These are phyloP conservation scores for Lepidothrix coronata DNA, from an alignment of 2,113 vertebrate species.

Conservation along the genomic window DNA sequence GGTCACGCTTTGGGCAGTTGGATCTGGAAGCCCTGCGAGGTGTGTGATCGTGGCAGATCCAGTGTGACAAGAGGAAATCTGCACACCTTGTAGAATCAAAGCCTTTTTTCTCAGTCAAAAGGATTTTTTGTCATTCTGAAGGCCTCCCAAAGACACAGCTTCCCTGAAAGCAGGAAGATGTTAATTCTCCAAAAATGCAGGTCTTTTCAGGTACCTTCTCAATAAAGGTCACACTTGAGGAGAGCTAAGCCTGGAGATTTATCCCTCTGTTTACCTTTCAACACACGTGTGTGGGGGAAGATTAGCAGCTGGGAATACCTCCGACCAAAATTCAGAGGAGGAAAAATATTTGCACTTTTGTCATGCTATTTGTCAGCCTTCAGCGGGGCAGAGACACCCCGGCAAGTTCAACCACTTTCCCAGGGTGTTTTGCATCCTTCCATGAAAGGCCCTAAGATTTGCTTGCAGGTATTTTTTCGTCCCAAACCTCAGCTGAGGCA, in stretches of 20 bases:
- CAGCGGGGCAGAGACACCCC: background rate
- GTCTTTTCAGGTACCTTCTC: slow-evolving; percentile 2
- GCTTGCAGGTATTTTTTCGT: background rate
- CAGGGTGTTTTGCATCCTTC: background rate
- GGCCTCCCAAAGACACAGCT: background rate
- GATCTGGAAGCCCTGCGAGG: background rate
- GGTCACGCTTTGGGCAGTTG: background rate
- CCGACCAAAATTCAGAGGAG: background rate
- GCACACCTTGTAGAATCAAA: background rate
- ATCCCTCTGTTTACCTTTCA: slow-evolving; percentile 17
- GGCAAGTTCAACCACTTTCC: background rate
- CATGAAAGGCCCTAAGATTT: too few species aligned
- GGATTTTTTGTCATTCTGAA: background rate
- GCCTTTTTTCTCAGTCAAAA: background rate
- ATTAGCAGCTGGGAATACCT: background rate
- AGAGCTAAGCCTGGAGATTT: slow-evolving; percentile 12
- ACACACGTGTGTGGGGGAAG: background rate
- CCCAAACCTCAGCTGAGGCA: background rate
- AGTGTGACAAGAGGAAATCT: background rate
- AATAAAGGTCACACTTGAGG: slow-evolving; percentile 1
- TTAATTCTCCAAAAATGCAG: background rate
- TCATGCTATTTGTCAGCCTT: background rate
- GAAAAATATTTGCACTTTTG: slow-evolving; percentile 20
- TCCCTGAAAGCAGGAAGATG: background rate
- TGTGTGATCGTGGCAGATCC: background rate